A percentile compares a stretch with the other conserved stretches of the same genome.
phyloP scores from a whole-genome alignment of 2,888 invertebrate genomes.

The Scaptomyza cyrtandrae region DNA sequence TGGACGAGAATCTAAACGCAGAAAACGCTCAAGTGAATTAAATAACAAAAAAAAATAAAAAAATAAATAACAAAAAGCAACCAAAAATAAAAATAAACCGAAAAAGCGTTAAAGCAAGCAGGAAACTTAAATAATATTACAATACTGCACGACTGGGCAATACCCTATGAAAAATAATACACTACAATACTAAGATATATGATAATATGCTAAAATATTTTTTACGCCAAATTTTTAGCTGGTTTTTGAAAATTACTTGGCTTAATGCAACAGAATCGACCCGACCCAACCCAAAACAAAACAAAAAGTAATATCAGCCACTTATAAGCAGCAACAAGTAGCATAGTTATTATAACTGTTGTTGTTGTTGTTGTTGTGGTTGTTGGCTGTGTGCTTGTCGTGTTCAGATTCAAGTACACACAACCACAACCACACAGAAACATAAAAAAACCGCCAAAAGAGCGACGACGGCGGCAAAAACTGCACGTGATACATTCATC shows the following conservation, averaged over 20 bases:
- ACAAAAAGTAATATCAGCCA: slow-evolving; percentile 30
- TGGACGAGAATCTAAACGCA: slow-evolving; percentile 39
- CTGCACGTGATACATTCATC: slow-evolving; percentile 80
- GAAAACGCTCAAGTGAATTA: slow-evolving; percentile 42
- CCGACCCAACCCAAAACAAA: slow-evolving; percentile 1
- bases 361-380: slow-evolving; percentile 2
- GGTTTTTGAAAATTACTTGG: slow-evolving; percentile 2
- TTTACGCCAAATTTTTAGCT: slow-evolving; percentile 2
- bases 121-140: slow-evolving; percentile 17
- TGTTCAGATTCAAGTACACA: slow-evolving; percentile 56
- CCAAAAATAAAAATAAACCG: slow-evolving; percentile 20
- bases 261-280: slow-evolving; percentile 24
- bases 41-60: slow-evolving; percentile 21
- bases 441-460: slow-evolving; percentile 57
- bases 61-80: slow-evolving; percentile 17
- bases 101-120: slow-evolving; percentile 32
- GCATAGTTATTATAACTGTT: slow-evolving; percentile 6
- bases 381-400: slow-evolving; percentile 26
- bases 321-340: slow-evolving; percentile 41
- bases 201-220: not conserved
- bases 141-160: slow-evolving; percentile 8
- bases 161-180: slow-evolving; percentile 17
- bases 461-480: slow-evolving; percentile 30
- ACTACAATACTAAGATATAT: too few species aligned
- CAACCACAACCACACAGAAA: slow-evolving; percentile 20